Evolutionary conservation across 2,888 invertebrate genomes (phyloP), one percentile per base, ranked within the genome.

Genomic region (Ethmia dodecea): DNA sequence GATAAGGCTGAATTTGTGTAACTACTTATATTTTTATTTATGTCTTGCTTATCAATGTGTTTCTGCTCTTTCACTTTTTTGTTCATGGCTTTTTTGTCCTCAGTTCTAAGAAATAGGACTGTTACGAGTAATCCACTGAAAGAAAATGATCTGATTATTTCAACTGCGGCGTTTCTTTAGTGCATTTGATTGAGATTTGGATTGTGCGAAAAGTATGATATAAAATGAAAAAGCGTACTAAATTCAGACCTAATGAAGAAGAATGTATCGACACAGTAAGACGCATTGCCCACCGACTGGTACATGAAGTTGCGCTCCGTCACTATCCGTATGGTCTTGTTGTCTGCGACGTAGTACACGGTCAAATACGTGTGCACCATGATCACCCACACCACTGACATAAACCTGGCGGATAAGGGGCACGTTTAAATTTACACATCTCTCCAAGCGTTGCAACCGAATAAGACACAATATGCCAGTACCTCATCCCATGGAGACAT

Each of bases 221-320:
- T n/a, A n/a, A n/a, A n/a, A n/a, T n/a, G n/a, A n/a, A n/a, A n/a
- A n/a, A n/a, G n/a, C n/a, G n/a, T n/a, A n/a, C n/a, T n/a, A n/a
- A n/a, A n/a, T n/a, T n/a, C 22, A 22, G n/a, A 94, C 92, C 94
- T 94, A 48, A 95, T 93, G 55, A 94, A 94, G 80, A 94, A 95
- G 78, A 95, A 95, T 3, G 94, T 93, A 60, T 95, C 95, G 27
- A 95, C 95, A 30, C 94, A 94, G 65, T 93, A 94, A 4, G 94
- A 93, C 1, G 94, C 95, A 70, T 95, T 95, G 38, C 94, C 93
- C 38, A 95, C 91, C 1, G 94, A 91, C 69, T 95, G 94, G 72
- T 93, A 95, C 75, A 92, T 86, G 66, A 93, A 91, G 52, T 91
- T 91, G 36, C 93, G 88, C 68, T 94, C 94, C 0, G 91, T 92